Evolutionary conservation across 2,888 invertebrate species (phyloP).

Genomic region (Drosophila cyrtoloma): DNA sequence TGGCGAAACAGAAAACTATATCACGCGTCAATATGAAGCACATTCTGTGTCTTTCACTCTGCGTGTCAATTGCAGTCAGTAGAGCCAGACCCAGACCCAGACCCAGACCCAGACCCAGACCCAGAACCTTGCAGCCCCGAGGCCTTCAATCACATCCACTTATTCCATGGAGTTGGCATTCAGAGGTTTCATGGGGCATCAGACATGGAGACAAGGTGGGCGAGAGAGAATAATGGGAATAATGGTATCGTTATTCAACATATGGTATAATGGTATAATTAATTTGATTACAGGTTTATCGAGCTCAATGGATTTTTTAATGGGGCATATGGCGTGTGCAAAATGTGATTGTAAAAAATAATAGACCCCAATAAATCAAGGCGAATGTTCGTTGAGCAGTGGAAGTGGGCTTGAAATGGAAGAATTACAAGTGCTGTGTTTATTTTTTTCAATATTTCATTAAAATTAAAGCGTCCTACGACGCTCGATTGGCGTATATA

Average conservation of each 20-base stretch:
- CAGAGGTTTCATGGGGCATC: neutral
- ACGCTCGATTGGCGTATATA: neutral
- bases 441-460: neutral
- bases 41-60: conserved; percentile 42
- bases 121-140: neutral
- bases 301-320: neutral
- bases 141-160: conserved; percentile 14
- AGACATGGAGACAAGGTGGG: too few relatives aligned
- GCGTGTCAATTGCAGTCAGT: conserved; percentile 55
- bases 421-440: neutral
- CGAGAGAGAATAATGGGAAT: too few relatives aligned
- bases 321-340: neutral
- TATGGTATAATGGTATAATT: neutral
- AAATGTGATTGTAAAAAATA: neutral
- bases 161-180: neutral
- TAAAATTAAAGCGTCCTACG: neutral
- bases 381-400: neutral
- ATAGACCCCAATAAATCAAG: neutral
- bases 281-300: neutral
- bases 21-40: conserved; percentile 1
- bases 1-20: conserved; percentile 8
- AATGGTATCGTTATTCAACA: neutral
- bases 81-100: neutral
- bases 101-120: neutral
- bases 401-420: neutral